Percentiles rank a stretch among this genome's conserved stretches.
Conservation (phyloP, 37 sponge, comb jelly and placozoan genomes). For the Oopsacas minuta region DNA sequence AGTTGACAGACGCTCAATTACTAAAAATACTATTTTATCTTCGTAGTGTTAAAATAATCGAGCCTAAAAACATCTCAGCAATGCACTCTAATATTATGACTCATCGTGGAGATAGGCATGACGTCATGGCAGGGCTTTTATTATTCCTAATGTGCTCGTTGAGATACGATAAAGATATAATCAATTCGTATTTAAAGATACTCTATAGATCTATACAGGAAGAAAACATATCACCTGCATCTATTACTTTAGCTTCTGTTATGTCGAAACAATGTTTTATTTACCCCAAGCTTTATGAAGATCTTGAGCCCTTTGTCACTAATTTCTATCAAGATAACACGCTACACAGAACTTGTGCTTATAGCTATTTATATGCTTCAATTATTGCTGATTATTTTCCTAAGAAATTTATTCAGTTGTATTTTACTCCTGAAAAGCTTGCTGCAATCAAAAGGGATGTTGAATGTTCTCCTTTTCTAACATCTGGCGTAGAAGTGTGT, state of each 20-base stretch:
- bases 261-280: neutral
- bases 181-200: neutral
- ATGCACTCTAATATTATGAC: neutral
- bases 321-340: neutral
- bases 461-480: neutral
- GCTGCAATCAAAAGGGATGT: neutral
- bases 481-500: neutral
- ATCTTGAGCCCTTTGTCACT: neutral
- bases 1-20: neutral
- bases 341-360: neutral
- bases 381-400: conserved; percentile 6
- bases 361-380: neutral
- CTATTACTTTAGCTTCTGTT: neutral
- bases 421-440: neutral
- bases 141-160: neutral
- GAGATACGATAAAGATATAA: neutral
- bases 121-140: neutral
- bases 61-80: neutral
- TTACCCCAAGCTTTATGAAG: neutral
- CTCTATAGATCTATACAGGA: neutral
- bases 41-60: neutral
- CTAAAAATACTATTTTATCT: neutral
- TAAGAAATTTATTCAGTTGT: neutral
- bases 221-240: neutral
- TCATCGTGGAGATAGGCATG: neutral